phyloP scores from a whole-genome alignment of 2,888 invertebrate species.

The Lymantria monacha region DNA sequence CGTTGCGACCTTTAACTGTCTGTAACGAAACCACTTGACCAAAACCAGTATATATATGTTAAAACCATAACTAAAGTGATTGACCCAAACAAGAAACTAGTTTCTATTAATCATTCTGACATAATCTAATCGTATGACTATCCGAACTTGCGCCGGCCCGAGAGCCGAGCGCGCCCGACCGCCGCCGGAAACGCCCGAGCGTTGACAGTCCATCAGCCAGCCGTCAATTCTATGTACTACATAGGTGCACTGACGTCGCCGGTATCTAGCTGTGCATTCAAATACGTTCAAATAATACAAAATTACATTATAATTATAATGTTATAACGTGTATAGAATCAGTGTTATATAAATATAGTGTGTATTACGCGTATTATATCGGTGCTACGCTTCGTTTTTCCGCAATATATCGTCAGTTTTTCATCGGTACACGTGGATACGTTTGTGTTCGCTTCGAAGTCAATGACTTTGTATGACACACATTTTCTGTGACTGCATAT shows the following conservation, averaged over 20 bases:
- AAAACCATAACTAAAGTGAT: conserved; percentile 49
- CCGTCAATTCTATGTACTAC: conserved; percentile 75
- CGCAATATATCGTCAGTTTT: conserved; percentile 47
- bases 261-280: conserved; percentile 62
- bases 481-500: conserved; percentile 72
- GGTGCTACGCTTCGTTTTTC: conserved; percentile 16
- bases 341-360: conserved; percentile 21
- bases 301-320: conserved; percentile 36
- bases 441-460: conserved; percentile 68
- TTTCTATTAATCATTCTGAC: conserved; percentile 66
- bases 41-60: conserved; percentile 34
- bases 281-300: conserved; percentile 37
- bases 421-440: conserved; percentile 62
- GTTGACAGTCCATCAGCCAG: conserved; percentile 77
- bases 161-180: conserved; percentile 44
- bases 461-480: conserved; percentile 80
- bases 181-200: conserved; percentile 58
- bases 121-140: conserved; percentile 60
- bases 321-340: conserved; percentile 48
- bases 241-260: conserved; percentile 69
- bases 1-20: conserved; percentile 27
- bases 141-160: conserved; percentile 41
- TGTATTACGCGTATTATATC: not conserved
- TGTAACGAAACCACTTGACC: conserved; percentile 43
- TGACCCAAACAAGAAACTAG: conserved; percentile 59